Base-by-base conservation (phyloP, 2,113 vertebrate genomes). In the Crypturellus undulatus region DNA sequence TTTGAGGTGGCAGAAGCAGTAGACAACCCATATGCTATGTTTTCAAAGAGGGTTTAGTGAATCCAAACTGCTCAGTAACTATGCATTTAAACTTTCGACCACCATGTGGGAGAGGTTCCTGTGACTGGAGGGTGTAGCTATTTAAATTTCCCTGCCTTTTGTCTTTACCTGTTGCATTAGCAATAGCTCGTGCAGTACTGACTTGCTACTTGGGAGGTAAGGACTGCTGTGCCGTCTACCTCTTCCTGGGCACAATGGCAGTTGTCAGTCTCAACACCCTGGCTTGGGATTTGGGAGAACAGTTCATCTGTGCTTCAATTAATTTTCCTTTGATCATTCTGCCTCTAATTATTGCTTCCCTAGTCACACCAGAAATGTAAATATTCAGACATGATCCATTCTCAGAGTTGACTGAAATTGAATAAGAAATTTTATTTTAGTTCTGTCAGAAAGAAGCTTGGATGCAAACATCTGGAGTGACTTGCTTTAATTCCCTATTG, bases 401-500 rank as follows among this genome's bases (percentile, higher is more conserved):
- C 80, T 89, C 38, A 60, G 86, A 79, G 52, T 15, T 45, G 36
- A 83, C 77, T 93, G 32, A 95, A 93, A 93, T 18, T 75, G 68
- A 70, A 22, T 79, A 78, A 58, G 49, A 69, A 72, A 21, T 94
- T 93, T 95, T 86, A 54, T 78, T 87, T 84, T 25, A 89, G 10
- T 45, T 91, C 30, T 95, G 65, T 52, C n/a, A 82, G 83, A 79
- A 90, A 86, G 72, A 93, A 93, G 49, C 76, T 94, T 84, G 77
- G 85, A 79, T 76, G 92, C 86, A 69, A 63, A 81, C 49, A 96
- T 72, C 82, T 90, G 77, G 58, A 86, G 80, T 71, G 86, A 73
- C 78, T 94, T 28, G 60, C 64, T 94, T 82, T 63, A 78, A 90
- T 87, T 92, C 87, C 60, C 62, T 88, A 64, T 76, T 92, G 94